These are phyloP conservation scores for Drosophila novamexicana DNA, from an alignment of 1,140 invertebrate species.

Conservation along the genomic window DNA sequence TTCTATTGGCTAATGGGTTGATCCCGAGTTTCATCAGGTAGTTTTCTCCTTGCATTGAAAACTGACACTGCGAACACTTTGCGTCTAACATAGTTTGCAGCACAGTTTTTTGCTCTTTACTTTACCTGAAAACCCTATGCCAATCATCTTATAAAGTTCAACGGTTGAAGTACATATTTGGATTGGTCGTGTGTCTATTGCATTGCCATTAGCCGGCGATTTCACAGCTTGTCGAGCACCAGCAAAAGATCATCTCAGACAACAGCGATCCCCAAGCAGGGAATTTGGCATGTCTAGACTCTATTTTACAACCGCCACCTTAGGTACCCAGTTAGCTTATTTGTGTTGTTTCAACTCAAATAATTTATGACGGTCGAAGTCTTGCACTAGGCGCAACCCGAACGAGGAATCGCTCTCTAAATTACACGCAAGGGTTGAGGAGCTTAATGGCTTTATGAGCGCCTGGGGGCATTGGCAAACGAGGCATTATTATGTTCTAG, in stretches of 20 bases:
- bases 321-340: constrained; percentile 10
- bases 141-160: constrained; percentile 61
- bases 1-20: constrained; percentile 17
- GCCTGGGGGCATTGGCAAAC: constrained; percentile 68
- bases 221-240: constrained; percentile 37
- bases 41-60: constrained; percentile 5
- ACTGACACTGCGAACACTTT: constrained; percentile 24
- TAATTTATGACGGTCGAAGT: constrained; percentile 72
- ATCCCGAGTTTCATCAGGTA: background rate
- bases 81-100: background rate
- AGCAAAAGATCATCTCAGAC: constrained; percentile 15
- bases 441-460: constrained; percentile 78
- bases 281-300: constrained; percentile 11
- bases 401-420: constrained; percentile 55
- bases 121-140: constrained; percentile 44
- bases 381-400: constrained; percentile 38
- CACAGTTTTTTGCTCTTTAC: constrained; percentile 48
- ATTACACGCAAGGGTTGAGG: constrained; percentile 68
- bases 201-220: constrained; percentile 33
- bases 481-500: constrained; percentile 69
- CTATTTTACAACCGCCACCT: constrained; percentile 14
- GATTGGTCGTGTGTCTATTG: background rate
- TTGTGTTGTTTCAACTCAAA: constrained; percentile 34
- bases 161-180: no score
- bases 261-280: constrained; percentile 23